A percentile compares a stretch with the other conserved stretches of the same genome.
Evolutionary conservation across 2,888 invertebrate species (phyloP).

Genomic region (Uropetala carovei): DNA sequence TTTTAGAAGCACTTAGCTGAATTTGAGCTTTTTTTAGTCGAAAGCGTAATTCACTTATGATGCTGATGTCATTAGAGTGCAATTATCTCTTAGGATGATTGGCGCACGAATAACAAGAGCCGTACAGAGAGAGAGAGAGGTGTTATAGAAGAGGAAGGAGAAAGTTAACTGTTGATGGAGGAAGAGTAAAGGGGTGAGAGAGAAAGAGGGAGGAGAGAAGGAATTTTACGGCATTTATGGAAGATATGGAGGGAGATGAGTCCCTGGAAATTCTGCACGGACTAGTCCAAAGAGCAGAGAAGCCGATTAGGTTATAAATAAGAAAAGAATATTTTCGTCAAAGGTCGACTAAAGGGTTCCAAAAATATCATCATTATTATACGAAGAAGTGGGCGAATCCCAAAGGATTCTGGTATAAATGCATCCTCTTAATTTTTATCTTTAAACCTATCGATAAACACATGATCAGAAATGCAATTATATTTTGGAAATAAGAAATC

Average conservation of each 20-base stretch:
- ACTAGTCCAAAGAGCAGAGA: neutral
- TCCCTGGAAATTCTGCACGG: neutral
- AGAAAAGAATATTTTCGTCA: neutral
- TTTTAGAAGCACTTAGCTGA: neutral
- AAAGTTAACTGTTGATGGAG: neutral
- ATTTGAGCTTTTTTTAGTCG: neutral
- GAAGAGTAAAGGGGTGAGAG: neutral
- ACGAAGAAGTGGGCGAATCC: too few species aligned
- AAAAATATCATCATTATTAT: too few species aligned
- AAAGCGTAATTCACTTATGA: conserved; percentile 7
- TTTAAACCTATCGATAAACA: too few species aligned
- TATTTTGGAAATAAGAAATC: too few species aligned
- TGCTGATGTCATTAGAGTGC: conserved; percentile 11
- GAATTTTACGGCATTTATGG: neutral
- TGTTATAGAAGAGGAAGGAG: neutral
- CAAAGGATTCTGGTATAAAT: too few species aligned
- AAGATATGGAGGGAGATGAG: neutral
- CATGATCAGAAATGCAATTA: too few species aligned
- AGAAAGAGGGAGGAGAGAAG: neutral
- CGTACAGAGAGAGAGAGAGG: too few species aligned
- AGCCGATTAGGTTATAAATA: neutral
- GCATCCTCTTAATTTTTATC: too few species aligned
- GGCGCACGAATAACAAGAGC: neutral
- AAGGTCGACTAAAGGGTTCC: neutral
- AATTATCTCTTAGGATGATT: neutral